Percentiles rank a stretch among this genome's conserved stretches.
These are phyloP conservation scores for Chionomys nivalis DNA, from an alignment of 2,113 vertebrate species.

Conservation along the genomic window DNA sequence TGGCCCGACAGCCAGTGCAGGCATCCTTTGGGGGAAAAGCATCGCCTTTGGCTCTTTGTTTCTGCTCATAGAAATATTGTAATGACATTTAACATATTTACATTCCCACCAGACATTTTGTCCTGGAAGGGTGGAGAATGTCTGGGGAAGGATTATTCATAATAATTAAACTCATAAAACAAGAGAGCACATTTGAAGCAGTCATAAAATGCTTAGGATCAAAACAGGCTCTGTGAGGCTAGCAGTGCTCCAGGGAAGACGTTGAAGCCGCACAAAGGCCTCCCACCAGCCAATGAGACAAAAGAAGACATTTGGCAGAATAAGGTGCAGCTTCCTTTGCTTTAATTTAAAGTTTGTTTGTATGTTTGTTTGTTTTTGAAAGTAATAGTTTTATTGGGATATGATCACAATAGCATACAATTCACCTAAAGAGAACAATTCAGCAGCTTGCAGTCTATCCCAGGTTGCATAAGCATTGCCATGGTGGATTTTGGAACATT, in stretches of 20 bases:
- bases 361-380: neutral
- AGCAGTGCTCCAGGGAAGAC: neutral
- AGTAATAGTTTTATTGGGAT: neutral
- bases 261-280: neutral
- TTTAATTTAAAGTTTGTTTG: neutral
- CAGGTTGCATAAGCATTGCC: neutral
- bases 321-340: too few species aligned
- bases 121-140: constrained; percentile 29
- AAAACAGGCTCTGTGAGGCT: neutral
- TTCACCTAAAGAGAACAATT: neutral
- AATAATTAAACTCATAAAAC: constrained; percentile 74
- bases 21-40: neutral
- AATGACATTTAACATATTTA: constrained; percentile 66
- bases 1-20: neutral
- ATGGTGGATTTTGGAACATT: neutral
- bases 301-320: neutral
- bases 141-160: constrained; percentile 60
- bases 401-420: neutral
- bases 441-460: neutral
- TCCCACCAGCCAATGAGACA: neutral
- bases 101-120: constrained; percentile 64
- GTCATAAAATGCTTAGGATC: constrained; percentile 68
- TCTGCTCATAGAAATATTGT: constrained; percentile 57
- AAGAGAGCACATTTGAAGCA: constrained; percentile 34
- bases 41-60: neutral